Conservation (phyloP, 1,140 invertebrate species). For the Nasonia vitripennis region DNA sequence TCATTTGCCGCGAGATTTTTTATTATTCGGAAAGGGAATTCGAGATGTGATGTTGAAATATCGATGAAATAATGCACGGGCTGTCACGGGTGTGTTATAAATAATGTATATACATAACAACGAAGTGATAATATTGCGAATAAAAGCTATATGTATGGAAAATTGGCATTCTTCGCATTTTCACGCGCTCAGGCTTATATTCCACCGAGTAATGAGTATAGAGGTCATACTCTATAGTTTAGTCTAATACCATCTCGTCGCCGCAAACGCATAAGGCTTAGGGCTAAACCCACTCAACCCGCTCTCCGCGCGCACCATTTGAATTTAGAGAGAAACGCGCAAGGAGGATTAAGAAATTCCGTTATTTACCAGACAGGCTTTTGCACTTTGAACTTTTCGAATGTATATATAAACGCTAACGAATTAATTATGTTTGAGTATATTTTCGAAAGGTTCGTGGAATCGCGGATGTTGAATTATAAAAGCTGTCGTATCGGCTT, state of each 20-base stretch:
- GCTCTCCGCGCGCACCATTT: constrained; percentile 18
- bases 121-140: too few species aligned
- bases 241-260: constrained; percentile 24
- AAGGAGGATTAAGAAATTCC: constrained; percentile 37
- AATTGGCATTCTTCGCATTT: background rate
- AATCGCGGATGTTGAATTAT: too few species aligned
- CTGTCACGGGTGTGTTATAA: too few species aligned
- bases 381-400: background rate
- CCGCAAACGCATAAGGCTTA: constrained; percentile 16
- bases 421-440: background rate
- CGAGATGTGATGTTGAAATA: too few species aligned
- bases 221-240: constrained; percentile 22
- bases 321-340: constrained; percentile 40
- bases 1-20: too few species aligned
- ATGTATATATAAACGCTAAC: too few species aligned
- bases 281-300: constrained; percentile 35
- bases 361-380: constrained; percentile 17
- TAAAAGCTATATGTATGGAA: too few species aligned
- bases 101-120: too few species aligned
- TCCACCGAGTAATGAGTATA: constrained; percentile 35
- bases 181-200: background rate
- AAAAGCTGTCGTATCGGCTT: too few species aligned
- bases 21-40: too few species aligned
- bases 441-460: too few species aligned
- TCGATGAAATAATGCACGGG: too few species aligned